Percentiles rank a stretch among this genome's conserved stretches.
phyloP scores from a whole-genome alignment of 2,888 invertebrate genomes.

The Scotopteryx bipunctaria region DNA sequence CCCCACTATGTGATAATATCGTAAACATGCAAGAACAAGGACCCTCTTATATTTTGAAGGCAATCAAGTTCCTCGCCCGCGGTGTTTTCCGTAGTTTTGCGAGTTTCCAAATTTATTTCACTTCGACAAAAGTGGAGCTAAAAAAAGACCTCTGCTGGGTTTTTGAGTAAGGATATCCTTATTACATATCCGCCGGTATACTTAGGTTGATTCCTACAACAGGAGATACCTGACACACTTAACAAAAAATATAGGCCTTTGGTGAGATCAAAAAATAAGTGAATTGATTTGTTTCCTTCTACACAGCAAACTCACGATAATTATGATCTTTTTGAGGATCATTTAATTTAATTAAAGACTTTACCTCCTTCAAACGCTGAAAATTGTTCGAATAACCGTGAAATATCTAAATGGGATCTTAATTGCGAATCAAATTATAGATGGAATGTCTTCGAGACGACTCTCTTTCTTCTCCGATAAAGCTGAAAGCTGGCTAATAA shows the following conservation, averaged over 20 bases:
- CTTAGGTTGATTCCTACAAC: neutral
- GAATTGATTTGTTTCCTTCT: neutral
- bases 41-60: conserved; percentile 22
- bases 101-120: conserved; percentile 23
- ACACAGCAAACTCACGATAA: neutral
- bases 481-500: conserved; percentile 33
- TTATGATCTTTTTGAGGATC: conserved; percentile 44
- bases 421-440: conserved; percentile 59
- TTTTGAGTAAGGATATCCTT: neutral
- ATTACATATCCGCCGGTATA: neutral
- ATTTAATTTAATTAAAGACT: conserved; percentile 60
- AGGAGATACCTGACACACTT: neutral
- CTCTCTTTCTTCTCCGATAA: conserved; percentile 31
- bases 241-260: too few relatives aligned
- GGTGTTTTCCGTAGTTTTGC: conserved; percentile 22
- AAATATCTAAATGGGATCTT: conserved; percentile 62
- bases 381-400: conserved; percentile 59
- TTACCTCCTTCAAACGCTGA: conserved; percentile 55
- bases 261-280: too few relatives aligned
- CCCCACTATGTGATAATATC: conserved; percentile 13
- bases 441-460: conserved; percentile 37
- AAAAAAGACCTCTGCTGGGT: conserved; percentile 2
- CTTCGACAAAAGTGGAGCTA: conserved; percentile 19
- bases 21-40: conserved; percentile 20
- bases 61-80: conserved; percentile 26